phyloP scores from a whole-genome alignment of 1,140 invertebrate species.

The Bombus waltoni region DNA sequence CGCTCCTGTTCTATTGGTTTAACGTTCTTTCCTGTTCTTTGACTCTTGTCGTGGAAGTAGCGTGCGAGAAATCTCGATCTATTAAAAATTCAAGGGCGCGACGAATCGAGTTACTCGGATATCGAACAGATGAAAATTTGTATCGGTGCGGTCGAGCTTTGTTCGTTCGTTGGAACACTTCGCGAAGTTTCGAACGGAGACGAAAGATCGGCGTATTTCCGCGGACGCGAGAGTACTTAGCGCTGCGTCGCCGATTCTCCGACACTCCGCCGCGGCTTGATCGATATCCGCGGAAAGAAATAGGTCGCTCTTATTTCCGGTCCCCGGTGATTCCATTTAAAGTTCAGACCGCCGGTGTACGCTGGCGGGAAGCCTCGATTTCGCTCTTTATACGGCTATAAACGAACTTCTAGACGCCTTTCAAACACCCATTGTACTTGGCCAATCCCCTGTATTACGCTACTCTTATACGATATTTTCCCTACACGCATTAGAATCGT shows the following conservation, averaged over 20 bases:
- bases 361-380: not conserved
- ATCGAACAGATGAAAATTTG: too few relatives aligned
- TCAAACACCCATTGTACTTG: too few relatives aligned
- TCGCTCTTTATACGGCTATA: not conserved
- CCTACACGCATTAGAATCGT: not conserved
- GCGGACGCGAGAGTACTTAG: conserved; percentile 35
- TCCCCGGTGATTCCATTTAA: conserved; percentile 41
- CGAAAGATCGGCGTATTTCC: conserved; percentile 26
- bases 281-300: conserved; percentile 47
- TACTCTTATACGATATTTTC: not conserved
- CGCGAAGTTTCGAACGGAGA: not conserved
- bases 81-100: not conserved
- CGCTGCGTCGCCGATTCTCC: conserved; percentile 34
- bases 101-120: not conserved
- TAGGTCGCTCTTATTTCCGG: conserved; percentile 55
- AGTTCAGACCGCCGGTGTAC: not conserved
- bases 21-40: too few relatives aligned
- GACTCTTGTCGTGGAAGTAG: too few relatives aligned
- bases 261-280: conserved; percentile 20
- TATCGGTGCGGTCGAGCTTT: not conserved
- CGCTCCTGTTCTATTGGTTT: too few relatives aligned
- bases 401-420: not conserved
- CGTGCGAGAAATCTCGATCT: not conserved
- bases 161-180: not conserved
- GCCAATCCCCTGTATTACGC: not conserved